phyloP scores from a whole-genome alignment of 1,140 invertebrate species.

The Ostrea denselamellosa region DNA sequence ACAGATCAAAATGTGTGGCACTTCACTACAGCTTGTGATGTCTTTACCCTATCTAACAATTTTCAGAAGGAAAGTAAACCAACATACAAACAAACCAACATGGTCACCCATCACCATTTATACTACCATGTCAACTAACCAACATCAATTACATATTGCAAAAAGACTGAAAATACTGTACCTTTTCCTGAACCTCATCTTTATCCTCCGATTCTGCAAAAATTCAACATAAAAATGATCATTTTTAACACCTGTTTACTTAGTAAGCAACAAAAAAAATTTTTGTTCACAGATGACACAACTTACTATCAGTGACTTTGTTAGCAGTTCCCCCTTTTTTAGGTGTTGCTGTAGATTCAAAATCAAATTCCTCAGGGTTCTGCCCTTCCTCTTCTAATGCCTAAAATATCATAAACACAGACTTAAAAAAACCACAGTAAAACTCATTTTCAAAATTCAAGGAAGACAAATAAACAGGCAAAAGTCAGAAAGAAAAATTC shows the following conservation, averaged over 20 bases:
- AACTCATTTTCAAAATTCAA: background rate
- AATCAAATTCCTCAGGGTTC: slow-evolving; percentile 87
- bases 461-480: too few species aligned
- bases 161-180: background rate
- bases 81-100: too few species aligned
- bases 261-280: too few species aligned
- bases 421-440: background rate
- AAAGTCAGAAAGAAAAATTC: too few species aligned
- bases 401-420: slow-evolving; percentile 78
- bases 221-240: background rate
- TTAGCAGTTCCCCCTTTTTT: background rate
- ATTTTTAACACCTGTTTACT: background rate
- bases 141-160: too few species aligned
- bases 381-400: slow-evolving; percentile 89
- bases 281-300: too few species aligned
- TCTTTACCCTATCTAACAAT: too few species aligned
- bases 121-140: too few species aligned
- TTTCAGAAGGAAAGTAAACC: too few species aligned
- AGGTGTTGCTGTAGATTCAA: slow-evolving; percentile 76
- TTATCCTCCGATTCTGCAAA: slow-evolving; percentile 16
- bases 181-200: background rate
- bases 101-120: too few species aligned
- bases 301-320: background rate
- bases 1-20: too few species aligned
- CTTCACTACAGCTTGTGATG: too few species aligned